Percentiles rank a stretch among this genome's conserved stretches.
These are phyloP conservation scores for Acipenser transmontanus DNA, from an alignment of 2,797 vertebrate species.

Conservation along the genomic window DNA sequence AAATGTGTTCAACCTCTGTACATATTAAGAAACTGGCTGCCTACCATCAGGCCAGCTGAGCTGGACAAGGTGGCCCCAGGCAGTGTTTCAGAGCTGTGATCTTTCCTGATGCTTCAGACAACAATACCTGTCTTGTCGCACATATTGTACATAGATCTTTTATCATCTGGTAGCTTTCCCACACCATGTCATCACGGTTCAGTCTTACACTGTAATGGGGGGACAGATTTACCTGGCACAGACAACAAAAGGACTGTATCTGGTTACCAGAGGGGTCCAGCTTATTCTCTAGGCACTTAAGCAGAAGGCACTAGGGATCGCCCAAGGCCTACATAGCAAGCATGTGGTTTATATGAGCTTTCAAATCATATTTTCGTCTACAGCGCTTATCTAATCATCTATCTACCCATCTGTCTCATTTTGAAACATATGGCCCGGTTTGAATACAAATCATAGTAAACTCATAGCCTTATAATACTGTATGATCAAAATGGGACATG, in stretches of 20 bases:
- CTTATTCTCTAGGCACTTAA: conserved; percentile 21
- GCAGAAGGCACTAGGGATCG: conserved; percentile 23
- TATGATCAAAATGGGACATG: no score
- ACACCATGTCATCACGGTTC: conserved; percentile 20
- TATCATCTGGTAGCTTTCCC: conserved; percentile 32
- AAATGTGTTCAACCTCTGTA: no score
- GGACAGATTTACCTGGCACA: conserved; percentile 28
- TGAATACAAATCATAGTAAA: no score
- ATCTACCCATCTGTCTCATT: no score
- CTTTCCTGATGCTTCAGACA: conserved; percentile 9
- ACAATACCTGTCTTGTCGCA: conserved; percentile 21
- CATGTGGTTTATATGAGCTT: no score
- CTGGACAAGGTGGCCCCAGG: conserved; percentile 3
- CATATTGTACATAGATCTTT: conserved; percentile 20
- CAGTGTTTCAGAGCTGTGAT: conserved; percentile 23
- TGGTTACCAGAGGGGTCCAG: conserved; percentile 18
- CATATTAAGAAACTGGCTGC: no score
- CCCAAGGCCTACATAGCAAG: no score
- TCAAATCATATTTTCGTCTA: no score
- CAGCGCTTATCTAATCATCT: no score
- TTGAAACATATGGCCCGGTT: no score
- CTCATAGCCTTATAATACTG: no score
- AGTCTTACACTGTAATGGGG: conserved; percentile 25
- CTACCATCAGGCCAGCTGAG: no score
- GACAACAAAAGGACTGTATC: conserved; percentile 20